These are phyloP conservation scores for Myodes glareolus DNA, from an alignment of 2,113 vertebrate genomes.

Conservation along the genomic window DNA sequence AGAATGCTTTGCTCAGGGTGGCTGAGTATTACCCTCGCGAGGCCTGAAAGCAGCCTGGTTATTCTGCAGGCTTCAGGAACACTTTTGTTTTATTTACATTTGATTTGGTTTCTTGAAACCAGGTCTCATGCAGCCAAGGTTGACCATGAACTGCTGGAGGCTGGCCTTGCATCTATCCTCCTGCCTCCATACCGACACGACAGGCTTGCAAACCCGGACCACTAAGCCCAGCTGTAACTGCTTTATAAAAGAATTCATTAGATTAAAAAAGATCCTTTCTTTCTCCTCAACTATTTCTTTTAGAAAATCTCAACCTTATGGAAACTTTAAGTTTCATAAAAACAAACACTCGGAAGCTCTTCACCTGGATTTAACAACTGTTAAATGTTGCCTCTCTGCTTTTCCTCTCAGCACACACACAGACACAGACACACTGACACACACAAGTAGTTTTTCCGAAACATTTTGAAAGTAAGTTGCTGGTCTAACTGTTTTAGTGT, in stretches of 20 bases:
- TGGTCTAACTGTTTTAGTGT: neutral
- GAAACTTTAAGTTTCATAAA: slow-evolving; percentile 24
- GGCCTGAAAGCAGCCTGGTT: neutral
- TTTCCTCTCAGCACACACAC: neutral
- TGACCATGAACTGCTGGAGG: neutral
- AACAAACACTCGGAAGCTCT: neutral
- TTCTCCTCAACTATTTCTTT: neutral
- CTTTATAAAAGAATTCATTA: neutral
- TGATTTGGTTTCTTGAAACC: neutral
- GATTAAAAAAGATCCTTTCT: slow-evolving; percentile 15
- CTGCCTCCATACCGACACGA: neutral
- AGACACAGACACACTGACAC: neutral
- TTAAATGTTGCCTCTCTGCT: neutral
- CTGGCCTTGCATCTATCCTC: neutral
- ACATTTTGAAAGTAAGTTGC: slow-evolving; percentile 4
- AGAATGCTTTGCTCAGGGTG: neutral
- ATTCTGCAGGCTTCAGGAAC: neutral
- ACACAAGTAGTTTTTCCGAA: neutral
- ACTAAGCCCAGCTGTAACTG: neutral
- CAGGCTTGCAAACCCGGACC: neutral
- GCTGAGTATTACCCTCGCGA: neutral
- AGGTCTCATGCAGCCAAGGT: neutral
- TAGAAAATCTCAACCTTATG: neutral
- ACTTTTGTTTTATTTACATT: neutral
- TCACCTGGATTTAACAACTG: neutral